Evolutionary conservation across 2,797 vertebrate genomes (phyloP), one percentile per base, ranked within the genome.

Genomic region (Phaenicophaeus curvirostris): DNA sequence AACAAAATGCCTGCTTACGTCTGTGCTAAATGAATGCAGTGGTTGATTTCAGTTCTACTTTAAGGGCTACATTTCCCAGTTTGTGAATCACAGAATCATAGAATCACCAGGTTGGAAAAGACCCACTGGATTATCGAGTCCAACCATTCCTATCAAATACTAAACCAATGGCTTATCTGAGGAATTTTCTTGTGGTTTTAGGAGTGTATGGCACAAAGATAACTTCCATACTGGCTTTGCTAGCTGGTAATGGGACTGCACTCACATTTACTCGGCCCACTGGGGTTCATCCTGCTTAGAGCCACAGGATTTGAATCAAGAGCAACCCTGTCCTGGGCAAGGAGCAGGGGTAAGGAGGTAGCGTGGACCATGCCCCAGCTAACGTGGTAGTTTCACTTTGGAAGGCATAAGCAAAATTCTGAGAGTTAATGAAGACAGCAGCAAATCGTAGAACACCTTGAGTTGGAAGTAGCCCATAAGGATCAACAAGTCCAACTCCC

Each of bases 1-100:
- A 74, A 27, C 25, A 85, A 83, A 80, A 55, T 16, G 3, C 31
- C 33, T 59, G 28, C 81, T 44, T 17, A 2, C 28, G 35, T 20
- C 68, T 79, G 39, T 76, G 39, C 55, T 81, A 66, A 62, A 44
- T 0, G 0, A 74, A 30, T 0, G 1, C 39, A 16, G 9, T 6
- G 6, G 25, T 8, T 42, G 66, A 19, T 41, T 18, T 92, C 55
- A 42, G 25, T 55, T 77, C 44, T 54, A 0, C 31, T 65, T 65
- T 9, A 61, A 42, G 25, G 54, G 14, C 57, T 63, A 20, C 19
- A 10, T 71, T 80, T 93, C 33, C 20, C 13, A 30, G 11, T 44
- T 66, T 66, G 35, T 2, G 5, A n/a, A n/a, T n/a, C n/a, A n/a
- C n/a, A n/a, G n/a, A n/a, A n/a, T n/a, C n/a, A n/a, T n/a, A n/a